phyloP scores from a whole-genome alignment of 2,888 invertebrate species.

The Escarpia spicata region DNA sequence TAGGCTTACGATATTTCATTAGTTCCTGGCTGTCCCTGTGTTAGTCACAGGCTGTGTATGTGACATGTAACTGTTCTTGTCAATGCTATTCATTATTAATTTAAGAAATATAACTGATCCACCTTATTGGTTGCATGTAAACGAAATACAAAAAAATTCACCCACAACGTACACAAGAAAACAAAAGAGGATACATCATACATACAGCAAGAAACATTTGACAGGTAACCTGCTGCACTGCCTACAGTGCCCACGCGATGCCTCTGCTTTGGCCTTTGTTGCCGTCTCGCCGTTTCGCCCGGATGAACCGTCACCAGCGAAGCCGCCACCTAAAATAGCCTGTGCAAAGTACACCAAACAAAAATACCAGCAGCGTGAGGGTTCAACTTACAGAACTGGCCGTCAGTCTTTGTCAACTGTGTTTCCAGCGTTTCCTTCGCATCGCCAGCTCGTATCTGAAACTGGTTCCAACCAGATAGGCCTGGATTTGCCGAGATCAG shows the following conservation, averaged over 20 bases:
- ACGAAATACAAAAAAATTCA: not conserved
- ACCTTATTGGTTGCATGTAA: not conserved
- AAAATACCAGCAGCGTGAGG: not conserved
- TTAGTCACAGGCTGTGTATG: too few species aligned
- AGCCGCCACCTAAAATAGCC: conserved; percentile 9
- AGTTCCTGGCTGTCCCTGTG: too few species aligned
- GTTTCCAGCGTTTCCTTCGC: conserved; percentile 16
- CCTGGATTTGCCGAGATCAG: conserved; percentile 12
- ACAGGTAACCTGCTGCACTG: not conserved
- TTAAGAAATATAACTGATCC: not conserved
- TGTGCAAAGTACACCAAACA: conserved; percentile 13
- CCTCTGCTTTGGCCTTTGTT: not conserved
- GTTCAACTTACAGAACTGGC: not conserved
- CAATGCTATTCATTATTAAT: not conserved
- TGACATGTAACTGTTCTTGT: not conserved
- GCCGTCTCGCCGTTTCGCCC: not conserved
- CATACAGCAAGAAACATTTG: not conserved
- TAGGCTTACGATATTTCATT: not conserved
- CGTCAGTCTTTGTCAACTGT: conserved; percentile 11
- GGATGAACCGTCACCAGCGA: not conserved
- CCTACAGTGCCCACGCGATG: not conserved
- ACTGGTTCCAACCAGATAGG: conserved; percentile 13
- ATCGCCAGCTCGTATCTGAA: conserved; percentile 12
- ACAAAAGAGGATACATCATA: not conserved
- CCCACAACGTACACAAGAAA: not conserved